These are phyloP conservation scores for Musca domestica DNA, from an alignment of 1,140 invertebrate genomes.

Conservation along the genomic window DNA sequence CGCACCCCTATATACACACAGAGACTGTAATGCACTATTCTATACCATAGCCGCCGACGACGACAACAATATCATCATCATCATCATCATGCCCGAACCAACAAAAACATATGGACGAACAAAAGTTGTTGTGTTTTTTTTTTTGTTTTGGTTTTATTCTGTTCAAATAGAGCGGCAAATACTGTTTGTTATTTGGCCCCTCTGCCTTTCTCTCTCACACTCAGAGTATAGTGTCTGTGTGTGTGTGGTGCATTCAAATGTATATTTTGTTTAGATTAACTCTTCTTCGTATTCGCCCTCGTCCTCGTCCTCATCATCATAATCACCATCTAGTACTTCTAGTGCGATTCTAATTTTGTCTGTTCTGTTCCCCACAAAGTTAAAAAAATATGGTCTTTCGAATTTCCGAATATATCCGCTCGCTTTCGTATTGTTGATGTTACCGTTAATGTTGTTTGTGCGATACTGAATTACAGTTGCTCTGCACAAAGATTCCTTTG, in stretches of 20 bases:
- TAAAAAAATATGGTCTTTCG: conserved; percentile 7
- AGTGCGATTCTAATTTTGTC: not conserved
- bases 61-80: too few species aligned
- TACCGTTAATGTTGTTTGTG: conserved; percentile 54
- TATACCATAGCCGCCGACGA: too few species aligned
- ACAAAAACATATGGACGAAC: not conserved
- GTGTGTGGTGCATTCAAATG: not conserved
- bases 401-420: conserved; percentile 4
- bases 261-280: not conserved
- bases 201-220: too few species aligned
- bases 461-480: conserved; percentile 42
- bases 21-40: too few species aligned
- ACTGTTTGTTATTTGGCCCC: too few species aligned
- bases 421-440: conserved; percentile 35
- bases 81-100: too few species aligned
- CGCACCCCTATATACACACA: too few species aligned
- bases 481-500: conserved; percentile 11
- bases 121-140: not conserved
- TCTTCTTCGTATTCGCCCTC: not conserved
- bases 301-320: not conserved
- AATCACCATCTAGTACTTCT: not conserved
- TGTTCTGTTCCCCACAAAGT: conserved; percentile 8
- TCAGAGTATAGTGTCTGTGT: too few species aligned
- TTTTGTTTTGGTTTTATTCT: conserved; percentile 8
- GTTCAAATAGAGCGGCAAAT: not conserved